A percentile compares a stretch with the other conserved stretches of the same genome.
Evolutionary conservation across 2,888 invertebrate species (phyloP).

Genomic region (Oxycera nigricornis): DNA sequence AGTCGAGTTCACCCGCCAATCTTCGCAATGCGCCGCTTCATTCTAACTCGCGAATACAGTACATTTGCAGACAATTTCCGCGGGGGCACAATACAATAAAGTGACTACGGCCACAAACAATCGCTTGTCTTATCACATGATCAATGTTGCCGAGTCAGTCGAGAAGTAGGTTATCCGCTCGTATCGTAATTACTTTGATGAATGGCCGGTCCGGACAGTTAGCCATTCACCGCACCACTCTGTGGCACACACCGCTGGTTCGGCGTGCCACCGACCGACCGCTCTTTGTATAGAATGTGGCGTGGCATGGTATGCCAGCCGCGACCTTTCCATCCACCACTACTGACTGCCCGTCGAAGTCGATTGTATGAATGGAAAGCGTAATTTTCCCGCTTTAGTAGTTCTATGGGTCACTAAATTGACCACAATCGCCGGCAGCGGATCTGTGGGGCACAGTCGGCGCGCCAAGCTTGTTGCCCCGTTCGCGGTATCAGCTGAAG

Average conservation of each 20-base stretch:
- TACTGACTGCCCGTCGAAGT: neutral
- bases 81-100: neutral
- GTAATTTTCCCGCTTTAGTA: conserved; percentile 2
- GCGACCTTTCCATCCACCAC: conserved; percentile 6
- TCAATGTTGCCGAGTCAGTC: neutral
- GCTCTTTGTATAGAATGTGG: neutral
- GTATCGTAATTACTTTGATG: conserved; percentile 21
- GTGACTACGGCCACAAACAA: neutral
- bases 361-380: conserved; percentile 24
- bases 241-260: no score
- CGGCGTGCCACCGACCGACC: neutral
- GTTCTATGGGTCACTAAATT: conserved; percentile 29
- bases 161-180: conserved; percentile 12
- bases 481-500: neutral
- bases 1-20: no score
- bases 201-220: neutral
- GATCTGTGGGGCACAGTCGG: neutral
- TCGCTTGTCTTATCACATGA: conserved; percentile 4
- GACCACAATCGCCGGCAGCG: neutral
- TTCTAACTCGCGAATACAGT: no score
- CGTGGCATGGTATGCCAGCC: neutral
- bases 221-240: conserved; percentile 16
- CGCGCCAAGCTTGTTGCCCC: neutral
- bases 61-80: no score
- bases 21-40: no score